These are phyloP conservation scores for Reticulitermes lucifugus DNA, from an alignment of 2,888 invertebrate genomes.

Conservation along the genomic window DNA sequence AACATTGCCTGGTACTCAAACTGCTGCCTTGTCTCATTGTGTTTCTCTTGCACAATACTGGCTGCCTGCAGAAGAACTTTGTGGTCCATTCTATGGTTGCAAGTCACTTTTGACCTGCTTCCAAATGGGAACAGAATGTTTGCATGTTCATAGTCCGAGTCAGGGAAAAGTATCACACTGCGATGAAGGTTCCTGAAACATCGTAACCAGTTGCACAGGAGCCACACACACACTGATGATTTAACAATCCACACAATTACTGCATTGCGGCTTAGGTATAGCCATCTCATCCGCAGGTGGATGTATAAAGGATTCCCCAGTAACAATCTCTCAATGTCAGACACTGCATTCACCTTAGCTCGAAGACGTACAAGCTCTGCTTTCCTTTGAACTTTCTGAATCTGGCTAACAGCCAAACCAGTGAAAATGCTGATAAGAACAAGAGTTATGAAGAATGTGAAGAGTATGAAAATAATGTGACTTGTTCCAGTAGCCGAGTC, in stretches of 20 bases:
- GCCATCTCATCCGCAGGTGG: not conserved
- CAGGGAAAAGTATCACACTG: not conserved
- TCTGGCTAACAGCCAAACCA: not conserved
- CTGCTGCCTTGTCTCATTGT: not conserved
- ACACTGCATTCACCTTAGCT: not conserved
- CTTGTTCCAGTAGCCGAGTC: not conserved
- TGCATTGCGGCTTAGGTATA: not conserved
- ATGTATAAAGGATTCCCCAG: constrained; percentile 18
- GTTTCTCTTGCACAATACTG: not conserved
- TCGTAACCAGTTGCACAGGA: not conserved
- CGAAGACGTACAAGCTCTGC: not conserved
- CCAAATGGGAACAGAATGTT: not conserved
- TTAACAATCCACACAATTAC: not conserved
- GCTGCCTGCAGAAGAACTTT: not conserved
- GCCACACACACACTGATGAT: not conserved
- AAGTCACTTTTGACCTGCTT: not conserved
- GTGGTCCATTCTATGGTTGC: not conserved
- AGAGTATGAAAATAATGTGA: constrained; percentile 13
- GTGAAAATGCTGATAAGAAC: not conserved
- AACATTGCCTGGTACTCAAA: not conserved
- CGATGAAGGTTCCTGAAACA: not conserved
- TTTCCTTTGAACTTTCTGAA: not conserved
- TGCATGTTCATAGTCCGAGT: not conserved
- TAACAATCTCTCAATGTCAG: not conserved
- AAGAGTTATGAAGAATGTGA: not conserved